Base-by-base conservation (phyloP, 1,140 invertebrate genomes). In the Procambarus clarkii region DNA sequence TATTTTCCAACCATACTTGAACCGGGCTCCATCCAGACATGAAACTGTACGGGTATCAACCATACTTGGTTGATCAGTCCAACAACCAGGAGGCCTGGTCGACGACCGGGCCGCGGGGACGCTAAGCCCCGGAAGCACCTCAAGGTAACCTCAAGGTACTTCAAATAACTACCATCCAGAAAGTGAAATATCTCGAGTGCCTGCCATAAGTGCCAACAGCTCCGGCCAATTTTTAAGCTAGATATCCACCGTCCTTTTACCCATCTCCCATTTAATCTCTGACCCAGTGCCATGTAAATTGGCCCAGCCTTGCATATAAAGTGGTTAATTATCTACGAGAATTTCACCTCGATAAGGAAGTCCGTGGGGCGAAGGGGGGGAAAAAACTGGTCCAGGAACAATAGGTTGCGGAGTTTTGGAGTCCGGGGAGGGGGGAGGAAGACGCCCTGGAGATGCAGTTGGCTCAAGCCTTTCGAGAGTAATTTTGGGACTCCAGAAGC, bases 321-420 rank as follows among this genome's bases (percentile, higher is more conserved):
- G 82, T 84, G 82, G 82, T 84, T 84, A 84, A 84, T 84, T 84
- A 84, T 84, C 82, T 69, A 60, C 54, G 82, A 84, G 82, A 69
- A 84, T 84, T 84, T 84, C 82, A 69, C 82, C 82, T 84, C 60
- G 54, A 84, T 84, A 84, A 60, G 60, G 60, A 60, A 34, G 18
- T 46, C 54, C 21, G 24, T 50, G 81, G 18, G 46, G 13, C 21
- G 50, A 34, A 34, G 34, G 34, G 34, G 34, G 34, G 34, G 1
- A 34, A 50, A 50, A 69, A 69, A 69, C 64, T 4, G 64, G 21
- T 69, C 21, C 3, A 69, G 64, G 64, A 69, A 69, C 64, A 69
- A 69, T 18, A 69, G 64, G 18, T 69, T 34, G 34, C 18, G 64
- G 18, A 69, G 64, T 4, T 13, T 21, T 34, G 34, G 34, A 34